phyloP scores from a whole-genome alignment of 2,888 invertebrate genomes.

The Sycophila texana region DNA sequence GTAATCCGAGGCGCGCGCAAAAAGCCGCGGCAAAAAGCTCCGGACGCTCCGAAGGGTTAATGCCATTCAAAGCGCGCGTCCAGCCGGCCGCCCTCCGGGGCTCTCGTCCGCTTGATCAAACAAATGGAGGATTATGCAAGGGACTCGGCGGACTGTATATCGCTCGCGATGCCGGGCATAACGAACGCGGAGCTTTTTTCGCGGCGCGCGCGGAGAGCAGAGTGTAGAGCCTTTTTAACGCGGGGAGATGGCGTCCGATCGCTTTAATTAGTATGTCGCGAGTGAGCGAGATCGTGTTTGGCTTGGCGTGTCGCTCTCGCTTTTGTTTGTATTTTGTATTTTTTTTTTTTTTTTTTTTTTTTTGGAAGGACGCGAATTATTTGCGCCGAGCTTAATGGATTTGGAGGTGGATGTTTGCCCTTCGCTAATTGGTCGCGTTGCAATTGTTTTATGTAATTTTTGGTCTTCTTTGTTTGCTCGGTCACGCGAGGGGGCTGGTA shows the following conservation, averaged over 20 bases:
- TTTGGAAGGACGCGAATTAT: no score
- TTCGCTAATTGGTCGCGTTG: no score
- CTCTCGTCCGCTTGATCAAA: slow-evolving; percentile 63
- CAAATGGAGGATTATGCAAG: slow-evolving; percentile 64
- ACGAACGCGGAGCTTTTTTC: slow-evolving; percentile 39
- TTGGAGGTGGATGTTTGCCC: no score
- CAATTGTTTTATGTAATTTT: no score
- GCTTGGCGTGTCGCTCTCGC: no score
- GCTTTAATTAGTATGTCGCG: slow-evolving; percentile 32
- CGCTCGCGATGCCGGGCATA: slow-evolving; percentile 12
- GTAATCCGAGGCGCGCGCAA: slow-evolving; percentile 57
- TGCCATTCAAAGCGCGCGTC: slow-evolving; percentile 55
- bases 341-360: no score
- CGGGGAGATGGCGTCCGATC: not conserved
- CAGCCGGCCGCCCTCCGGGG: not conserved
- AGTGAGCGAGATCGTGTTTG: no score
- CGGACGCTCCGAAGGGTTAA: slow-evolving; percentile 60
- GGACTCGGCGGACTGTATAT: slow-evolving; percentile 43
- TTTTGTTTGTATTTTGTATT: no score
- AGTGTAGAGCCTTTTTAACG: not conserved
- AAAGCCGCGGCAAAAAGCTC: slow-evolving; percentile 48
- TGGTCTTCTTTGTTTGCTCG: no score
- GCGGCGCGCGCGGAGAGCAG: no score
- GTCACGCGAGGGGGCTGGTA: no score
- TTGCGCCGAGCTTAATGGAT: no score